Percentiles rank a stretch among this genome's conserved stretches.
Evolutionary conservation across 2,888 invertebrate species (phyloP).

Genomic region (Lobophora halterata): DNA sequence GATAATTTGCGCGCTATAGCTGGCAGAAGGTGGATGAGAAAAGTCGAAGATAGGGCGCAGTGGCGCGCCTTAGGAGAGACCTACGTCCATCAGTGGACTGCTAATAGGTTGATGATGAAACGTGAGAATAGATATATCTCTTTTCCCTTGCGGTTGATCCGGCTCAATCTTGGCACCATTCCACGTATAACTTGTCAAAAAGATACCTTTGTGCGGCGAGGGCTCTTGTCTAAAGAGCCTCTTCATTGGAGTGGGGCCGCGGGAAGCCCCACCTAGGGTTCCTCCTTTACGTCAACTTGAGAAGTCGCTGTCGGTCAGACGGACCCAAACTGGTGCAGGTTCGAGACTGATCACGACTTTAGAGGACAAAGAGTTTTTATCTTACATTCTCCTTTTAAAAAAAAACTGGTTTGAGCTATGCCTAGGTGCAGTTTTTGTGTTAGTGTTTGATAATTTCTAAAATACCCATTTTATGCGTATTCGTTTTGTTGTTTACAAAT

Average conservation of each 20-base stretch:
- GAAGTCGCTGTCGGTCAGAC: constrained; percentile 64
- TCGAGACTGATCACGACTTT: constrained; percentile 76
- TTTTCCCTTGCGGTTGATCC: constrained; percentile 16
- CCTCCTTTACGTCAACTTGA: constrained; percentile 65
- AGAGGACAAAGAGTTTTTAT: constrained; percentile 49
- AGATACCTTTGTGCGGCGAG: constrained; percentile 59
- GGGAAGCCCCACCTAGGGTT: constrained; percentile 47
- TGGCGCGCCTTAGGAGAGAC: too few species aligned
- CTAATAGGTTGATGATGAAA: too few species aligned
- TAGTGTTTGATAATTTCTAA: too few species aligned
- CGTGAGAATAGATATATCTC: too few species aligned
- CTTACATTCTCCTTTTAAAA: constrained; percentile 32
- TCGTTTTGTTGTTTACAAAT: too few species aligned
- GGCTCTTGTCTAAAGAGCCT: constrained; percentile 35
- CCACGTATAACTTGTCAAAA: constrained; percentile 52
- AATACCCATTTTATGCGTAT: too few species aligned
- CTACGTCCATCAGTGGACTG: too few species aligned
- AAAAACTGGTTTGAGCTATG: constrained; percentile 7
- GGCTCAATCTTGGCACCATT: constrained; percentile 44
- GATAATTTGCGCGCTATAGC: too few species aligned
- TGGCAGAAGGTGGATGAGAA: too few species aligned
- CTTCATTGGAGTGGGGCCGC: constrained; percentile 40
- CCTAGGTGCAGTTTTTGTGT: constrained; percentile 6
- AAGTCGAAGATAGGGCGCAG: too few species aligned
- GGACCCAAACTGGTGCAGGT: constrained; percentile 49